Evolutionary conservation across 1,140 invertebrate species (phyloP), one percentile per base, ranked within the genome.

Genomic region (Sesamia nonagrioides): DNA sequence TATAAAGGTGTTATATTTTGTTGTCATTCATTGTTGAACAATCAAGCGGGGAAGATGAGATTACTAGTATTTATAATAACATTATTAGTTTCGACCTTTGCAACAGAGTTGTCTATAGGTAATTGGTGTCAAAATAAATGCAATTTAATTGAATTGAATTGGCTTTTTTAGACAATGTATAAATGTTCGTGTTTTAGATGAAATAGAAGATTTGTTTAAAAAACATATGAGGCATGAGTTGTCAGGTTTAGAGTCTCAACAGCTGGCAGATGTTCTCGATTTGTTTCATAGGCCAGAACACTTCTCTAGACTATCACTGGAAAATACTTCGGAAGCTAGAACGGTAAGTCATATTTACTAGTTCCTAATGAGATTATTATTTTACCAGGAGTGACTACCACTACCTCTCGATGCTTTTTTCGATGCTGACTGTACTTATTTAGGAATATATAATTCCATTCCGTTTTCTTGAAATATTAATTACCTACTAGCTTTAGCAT

Each of bases 141-240:
- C n/a, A n/a, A 40, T n/a, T 13, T n/a, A 37, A 63, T n/a, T 61
- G 1, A 15, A 61, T 37, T 45, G 17, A 42, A 68, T 48, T 45
- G 5, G 9, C 1, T n/a, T 21, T 35, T 13, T 11, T 13, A 68
- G 13, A 40, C 21, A 61, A 40, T 48, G 61, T 35, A 48, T 48
- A 35, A 33, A 33, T 60, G 17, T 63, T 50, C 56, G 42, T 58
- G 71, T 91, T 88, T 45, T 75, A 94, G 92, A 88, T 82, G 88
- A 86, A 45, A 71, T 91, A 11, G 82, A 89, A 75, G 40, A 71
- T 11, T 69, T 91, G 13, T 89, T 94, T 61, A 84, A 52, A n/a
- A 93, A 85, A 80, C 86, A 82, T 52, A 56, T 86, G 33, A 86
- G 66, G 61, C 85, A 88, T 42, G 71, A 90, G 33, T 71, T 89